Evolutionary conservation across 2,888 invertebrate genomes (phyloP), one percentile per base, ranked within the genome.

Genomic region (Tyria jacobaeae): DNA sequence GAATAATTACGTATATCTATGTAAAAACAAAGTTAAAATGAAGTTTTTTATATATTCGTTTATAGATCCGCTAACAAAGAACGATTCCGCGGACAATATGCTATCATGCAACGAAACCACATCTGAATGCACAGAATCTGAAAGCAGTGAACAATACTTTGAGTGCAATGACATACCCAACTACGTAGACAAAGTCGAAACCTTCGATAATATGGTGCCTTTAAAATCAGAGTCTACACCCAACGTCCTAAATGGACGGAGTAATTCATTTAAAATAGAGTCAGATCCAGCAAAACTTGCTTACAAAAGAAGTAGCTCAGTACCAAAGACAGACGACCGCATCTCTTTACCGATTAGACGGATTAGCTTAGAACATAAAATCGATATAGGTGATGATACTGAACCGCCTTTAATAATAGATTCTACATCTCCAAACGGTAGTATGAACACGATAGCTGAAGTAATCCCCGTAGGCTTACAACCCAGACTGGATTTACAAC

Each of bases 51-150:
- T n/a, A n/a, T 49, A 44, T 24, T 55, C 49, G n/a, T 49, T 88
- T 88, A 61, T 83, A 94, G 94, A 79, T 81, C 92, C 93, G 0
- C 83, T 94, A 9, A 89, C 86, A 34, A 94, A 94, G 75, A 94
- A 93, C 64, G 92, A 94, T 73, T 94, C 94, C 0, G 93, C 94
- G 0, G 94, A 94, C 65, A 94, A 94, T 76, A 93, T 94, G 92
- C 79, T 94, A 0, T 94, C 92, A 0, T 93, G 94, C 70, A 92
- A 91, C 62, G 94, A 94, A 81, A 94, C 94, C 1, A 92, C 91
- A 31, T 94, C 94, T 2, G 94, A 94, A 76, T 94, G 94, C 68
- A 94, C 94, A 0, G 94, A 94, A 75, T 94, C 94, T 0, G 94
- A 94, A 62, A 94, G 94, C 75, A 94, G 94, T 66, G 94, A 94